Evolutionary conservation across 1,140 invertebrate species (phyloP).

Genomic region (Aphidius ervi): DNA sequence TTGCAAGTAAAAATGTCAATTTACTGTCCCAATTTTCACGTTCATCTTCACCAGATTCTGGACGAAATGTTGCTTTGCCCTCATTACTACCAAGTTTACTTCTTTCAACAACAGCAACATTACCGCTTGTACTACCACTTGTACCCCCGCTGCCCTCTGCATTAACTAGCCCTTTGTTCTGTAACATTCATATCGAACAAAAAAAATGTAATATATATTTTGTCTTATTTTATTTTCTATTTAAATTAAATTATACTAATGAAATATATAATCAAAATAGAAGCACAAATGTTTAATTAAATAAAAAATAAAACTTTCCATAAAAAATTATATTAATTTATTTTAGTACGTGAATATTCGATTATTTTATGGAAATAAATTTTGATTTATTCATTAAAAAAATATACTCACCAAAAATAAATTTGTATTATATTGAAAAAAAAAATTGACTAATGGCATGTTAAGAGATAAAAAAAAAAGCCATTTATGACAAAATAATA

Average conservation of each 20-base stretch:
- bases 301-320: too few relatives aligned
- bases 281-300: too few relatives aligned
- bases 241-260: not conserved
- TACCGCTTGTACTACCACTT: not conserved
- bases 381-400: too few relatives aligned
- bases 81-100: constrained; percentile 57
- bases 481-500: too few relatives aligned
- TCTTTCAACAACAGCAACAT: constrained; percentile 30
- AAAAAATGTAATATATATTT: constrained; percentile 4
- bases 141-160: constrained; percentile 46
- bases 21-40: constrained; percentile 92
- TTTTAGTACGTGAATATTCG: too few relatives aligned
- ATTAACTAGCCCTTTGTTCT: constrained; percentile 39
- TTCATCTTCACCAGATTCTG: constrained; percentile 74
- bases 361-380: too few relatives aligned
- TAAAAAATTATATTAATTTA: too few relatives aligned
- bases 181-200: constrained; percentile 8
- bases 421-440: not conserved
- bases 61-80: constrained; percentile 63
- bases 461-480: too few relatives aligned
- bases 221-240: too few relatives aligned
- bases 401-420: too few relatives aligned
- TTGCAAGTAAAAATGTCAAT: constrained; percentile 84
- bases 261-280: too few relatives aligned
- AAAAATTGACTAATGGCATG: too few relatives aligned